Conservation (phyloP, 2,113 vertebrate species). For the Daubentonia madagascariensis region DNA sequence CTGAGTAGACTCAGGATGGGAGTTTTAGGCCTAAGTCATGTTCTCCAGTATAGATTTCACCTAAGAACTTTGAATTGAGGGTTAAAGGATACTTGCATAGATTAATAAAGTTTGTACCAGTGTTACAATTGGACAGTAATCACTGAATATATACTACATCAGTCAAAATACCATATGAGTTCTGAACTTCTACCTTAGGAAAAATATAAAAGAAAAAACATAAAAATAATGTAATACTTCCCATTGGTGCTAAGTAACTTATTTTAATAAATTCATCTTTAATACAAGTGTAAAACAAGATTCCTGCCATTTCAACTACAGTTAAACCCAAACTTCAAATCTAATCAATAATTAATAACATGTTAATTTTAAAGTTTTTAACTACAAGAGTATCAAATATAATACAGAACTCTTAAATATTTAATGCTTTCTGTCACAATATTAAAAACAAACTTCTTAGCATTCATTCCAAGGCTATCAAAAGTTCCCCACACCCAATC, state of each 20-base stretch:
- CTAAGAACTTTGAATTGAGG: background rate
- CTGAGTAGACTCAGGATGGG: background rate
- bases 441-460: slow-evolving; percentile 59
- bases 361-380: slow-evolving; percentile 40
- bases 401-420: slow-evolving; percentile 41
- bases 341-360: slow-evolving; percentile 63
- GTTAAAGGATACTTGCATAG: background rate
- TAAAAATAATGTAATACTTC: slow-evolving; percentile 27
- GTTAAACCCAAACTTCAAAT: slow-evolving; percentile 54
- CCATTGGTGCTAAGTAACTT: slow-evolving; percentile 33
- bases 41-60: background rate
- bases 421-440: slow-evolving; percentile 32
- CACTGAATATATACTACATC: background rate
- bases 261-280: slow-evolving; percentile 60
- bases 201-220: slow-evolving; percentile 40
- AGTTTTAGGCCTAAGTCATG: background rate
- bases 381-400: slow-evolving; percentile 58
- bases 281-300: slow-evolving; percentile 65
- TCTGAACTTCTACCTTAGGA: slow-evolving; percentile 29
- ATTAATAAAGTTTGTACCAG: background rate
- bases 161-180: background rate
- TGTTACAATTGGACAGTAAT: background rate
- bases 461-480: slow-evolving; percentile 33
- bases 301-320: slow-evolving; percentile 38
- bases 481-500: background rate